Percentiles rank a stretch among this genome's conserved stretches.
Evolutionary conservation across 2,113 vertebrate species (phyloP).

Genomic region (Lontra canadensis): DNA sequence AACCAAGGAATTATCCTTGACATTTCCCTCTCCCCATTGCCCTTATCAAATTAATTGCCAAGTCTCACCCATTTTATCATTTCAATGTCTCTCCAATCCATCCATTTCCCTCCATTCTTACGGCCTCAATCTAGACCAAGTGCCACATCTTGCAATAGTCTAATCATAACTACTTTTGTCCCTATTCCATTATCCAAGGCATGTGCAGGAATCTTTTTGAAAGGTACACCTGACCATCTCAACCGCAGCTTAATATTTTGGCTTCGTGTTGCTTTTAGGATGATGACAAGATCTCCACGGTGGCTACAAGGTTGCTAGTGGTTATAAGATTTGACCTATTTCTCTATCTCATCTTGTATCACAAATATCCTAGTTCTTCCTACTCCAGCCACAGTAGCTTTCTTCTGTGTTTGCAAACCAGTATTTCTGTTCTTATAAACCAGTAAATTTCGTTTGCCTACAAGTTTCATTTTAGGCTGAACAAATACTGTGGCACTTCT

Average conservation of each 20-base stretch:
- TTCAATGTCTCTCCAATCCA: neutral
- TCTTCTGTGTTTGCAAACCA: neutral
- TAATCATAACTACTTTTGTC: neutral
- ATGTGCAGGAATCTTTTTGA: neutral
- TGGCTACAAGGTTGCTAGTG: neutral
- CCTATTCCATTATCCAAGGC: neutral
- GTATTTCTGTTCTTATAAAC: neutral
- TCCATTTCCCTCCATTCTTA: neutral
- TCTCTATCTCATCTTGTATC: neutral
- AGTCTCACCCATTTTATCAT: neutral
- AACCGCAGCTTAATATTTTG: neutral
- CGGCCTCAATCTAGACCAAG: neutral
- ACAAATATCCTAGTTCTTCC: neutral
- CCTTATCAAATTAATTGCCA: neutral
- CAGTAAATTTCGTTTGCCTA: neutral
- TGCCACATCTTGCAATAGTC: neutral
- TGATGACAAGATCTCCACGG: neutral
- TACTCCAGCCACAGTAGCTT: neutral
- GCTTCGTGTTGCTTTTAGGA: neutral
- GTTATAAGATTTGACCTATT: neutral
- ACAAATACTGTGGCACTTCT: neutral
- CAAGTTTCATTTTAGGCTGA: neutral
- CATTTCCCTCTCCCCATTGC: neutral
- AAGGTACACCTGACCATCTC: neutral
- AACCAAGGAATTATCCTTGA: neutral